Conservation (phyloP, 2,113 vertebrate species). For the Thinocorus orbignyianus region DNA sequence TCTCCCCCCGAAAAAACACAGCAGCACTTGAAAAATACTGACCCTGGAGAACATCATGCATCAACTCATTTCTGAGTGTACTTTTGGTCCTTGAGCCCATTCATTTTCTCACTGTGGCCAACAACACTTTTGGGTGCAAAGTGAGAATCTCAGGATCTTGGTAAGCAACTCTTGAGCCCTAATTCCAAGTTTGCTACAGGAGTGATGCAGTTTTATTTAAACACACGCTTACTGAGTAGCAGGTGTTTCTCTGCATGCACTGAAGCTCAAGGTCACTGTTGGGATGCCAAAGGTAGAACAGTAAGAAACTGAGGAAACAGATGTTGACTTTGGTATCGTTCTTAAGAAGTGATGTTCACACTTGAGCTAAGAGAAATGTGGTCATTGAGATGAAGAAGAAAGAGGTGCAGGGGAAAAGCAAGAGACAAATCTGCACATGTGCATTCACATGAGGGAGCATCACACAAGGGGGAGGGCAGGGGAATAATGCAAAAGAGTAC, state of each 20-base stretch:
- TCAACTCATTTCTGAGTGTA: not conserved
- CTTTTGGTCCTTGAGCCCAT: not conserved
- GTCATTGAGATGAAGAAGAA: not conserved
- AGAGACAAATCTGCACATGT: not conserved
- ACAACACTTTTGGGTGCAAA: not conserved
- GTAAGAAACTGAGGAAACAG: conserved; percentile 11
- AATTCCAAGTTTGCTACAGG: not conserved
- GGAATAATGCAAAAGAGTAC: not conserved
- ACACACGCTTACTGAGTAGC: not conserved
- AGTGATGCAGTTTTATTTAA: not conserved
- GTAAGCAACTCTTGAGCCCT: not conserved
- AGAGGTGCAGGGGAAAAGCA: not conserved
- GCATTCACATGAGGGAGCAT: fast-evolving
- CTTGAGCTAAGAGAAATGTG: not conserved
- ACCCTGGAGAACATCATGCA: not conserved
- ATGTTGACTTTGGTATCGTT: not conserved
- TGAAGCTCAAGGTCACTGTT: not conserved
- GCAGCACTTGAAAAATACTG: conserved; percentile 10
- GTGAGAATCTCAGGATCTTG: not conserved
- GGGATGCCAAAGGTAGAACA: not conserved
- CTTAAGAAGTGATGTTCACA: not conserved
- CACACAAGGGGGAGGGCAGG: not conserved
- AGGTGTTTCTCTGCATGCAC: not conserved
- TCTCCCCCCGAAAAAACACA: conserved; percentile 1
- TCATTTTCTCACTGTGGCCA: not conserved